A percentile compares a stretch with the other conserved stretches of the same genome.
These are phyloP conservation scores for Prionailurus viverrinus DNA, from an alignment of 2,113 vertebrate species.

Conservation along the genomic window DNA sequence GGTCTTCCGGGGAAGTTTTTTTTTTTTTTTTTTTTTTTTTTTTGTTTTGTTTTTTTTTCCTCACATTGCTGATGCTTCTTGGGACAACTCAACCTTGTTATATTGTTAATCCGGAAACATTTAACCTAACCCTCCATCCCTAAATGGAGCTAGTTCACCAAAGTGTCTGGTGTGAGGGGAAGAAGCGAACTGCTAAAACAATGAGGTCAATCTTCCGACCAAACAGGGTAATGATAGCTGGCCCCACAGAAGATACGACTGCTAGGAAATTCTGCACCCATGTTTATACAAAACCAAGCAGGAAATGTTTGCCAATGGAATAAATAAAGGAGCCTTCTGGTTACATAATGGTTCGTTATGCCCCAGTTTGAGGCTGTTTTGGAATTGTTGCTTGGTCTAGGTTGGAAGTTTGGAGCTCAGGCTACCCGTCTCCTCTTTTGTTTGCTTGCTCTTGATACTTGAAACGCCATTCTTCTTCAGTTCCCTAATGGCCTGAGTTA, in stretches of 20 bases:
- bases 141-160: slow-evolving; percentile 42
- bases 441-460: slow-evolving; percentile 61
- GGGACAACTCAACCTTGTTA: background rate
- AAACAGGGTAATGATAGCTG: slow-evolving; percentile 76
- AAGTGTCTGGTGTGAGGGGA: background rate
- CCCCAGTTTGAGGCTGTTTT: slow-evolving; percentile 73
- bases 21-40: background rate
- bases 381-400: slow-evolving; percentile 62
- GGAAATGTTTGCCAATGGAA: slow-evolving; percentile 78
- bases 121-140: background rate
- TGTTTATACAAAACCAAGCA: slow-evolving; percentile 78
- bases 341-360: slow-evolving; percentile 72
- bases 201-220: slow-evolving; percentile 69
- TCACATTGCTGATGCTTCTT: slow-evolving; percentile 22
- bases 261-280: slow-evolving; percentile 77
- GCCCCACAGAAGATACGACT: slow-evolving; percentile 63
- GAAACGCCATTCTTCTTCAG: background rate
- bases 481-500: slow-evolving; percentile 27
- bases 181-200: slow-evolving; percentile 47
- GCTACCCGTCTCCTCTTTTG: slow-evolving; percentile 58
- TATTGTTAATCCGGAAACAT: slow-evolving; percentile 40
- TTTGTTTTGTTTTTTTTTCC: too few species aligned
- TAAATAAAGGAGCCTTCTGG: slow-evolving; percentile 78
- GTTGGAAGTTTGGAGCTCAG: slow-evolving; percentile 56
- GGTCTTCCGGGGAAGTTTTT: background rate